Evolutionary conservation across 2,888 invertebrate genomes (phyloP), one percentile per base, ranked within the genome.

Genomic region (Macrosoma leucophasiata): DNA sequence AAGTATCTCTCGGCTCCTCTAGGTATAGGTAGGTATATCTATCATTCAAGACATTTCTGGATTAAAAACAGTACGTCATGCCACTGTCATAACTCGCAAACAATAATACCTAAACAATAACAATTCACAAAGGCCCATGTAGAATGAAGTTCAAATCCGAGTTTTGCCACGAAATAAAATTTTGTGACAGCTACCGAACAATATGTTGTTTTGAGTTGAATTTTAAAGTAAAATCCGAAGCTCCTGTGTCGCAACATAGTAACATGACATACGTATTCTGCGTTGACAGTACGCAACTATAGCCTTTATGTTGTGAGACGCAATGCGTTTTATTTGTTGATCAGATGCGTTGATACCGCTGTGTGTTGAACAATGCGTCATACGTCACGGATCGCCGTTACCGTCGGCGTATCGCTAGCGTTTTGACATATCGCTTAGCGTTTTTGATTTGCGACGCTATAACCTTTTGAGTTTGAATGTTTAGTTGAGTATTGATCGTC

Each of bases 191-290:
- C 61, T 51, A 56, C 66, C 56, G 62, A 72, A 73, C 82, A 81
- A 82, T 81, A 68, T 69, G 70, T 77, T 69, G 74, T 82, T 79
- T 70, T 64, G 62, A 73, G 70, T 62, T 62, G 69, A 74, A 76
- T 76, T 67, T 65, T 73, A 74, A 74, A 73, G 74, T 71, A 73
- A 75, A 72, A 73, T 62, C 58, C 54, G 61, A 57, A 52, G 78
- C 79, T 79, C 78, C 79, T 64, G 77, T 72, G 62, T 62, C 63
- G 75, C 81, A 74, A 81, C 78, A 68, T 68, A 74, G 76, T 79
- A 64, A 50, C 35, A 38, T 18, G 63, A 50, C 35, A 38, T 18
- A 3, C 7, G 6, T 3, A 11, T 13, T 30, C n/a, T 32, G 25
- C 26, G 13, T 7, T 4, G 5, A n/a, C 23, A 10, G 4, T 9